Base-by-base conservation (phyloP, 2,113 vertebrate species). In the Leucopsar rothschildi region DNA sequence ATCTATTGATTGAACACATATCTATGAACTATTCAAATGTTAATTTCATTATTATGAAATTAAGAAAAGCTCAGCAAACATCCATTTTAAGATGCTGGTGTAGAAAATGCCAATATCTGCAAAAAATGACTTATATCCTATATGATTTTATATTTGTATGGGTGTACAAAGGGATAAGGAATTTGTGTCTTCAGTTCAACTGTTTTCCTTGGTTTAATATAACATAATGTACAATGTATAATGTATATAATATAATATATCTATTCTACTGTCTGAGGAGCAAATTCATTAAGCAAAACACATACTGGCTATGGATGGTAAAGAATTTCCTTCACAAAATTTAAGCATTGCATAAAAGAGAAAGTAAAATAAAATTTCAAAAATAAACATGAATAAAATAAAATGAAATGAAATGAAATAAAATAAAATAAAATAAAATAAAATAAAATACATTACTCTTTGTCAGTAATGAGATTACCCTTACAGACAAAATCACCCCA, bases 21-120 rank as follows among this genome's bases (percentile, higher is more conserved):
- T 33, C 64, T 83, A 49, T 45, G 44, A 86, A 68, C 40, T 64
- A 29, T 70, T 75, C 35, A 55, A 78, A 75, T 86, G 78, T 47
- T 93, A 64, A 81, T 93, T 84, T 75, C 31, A 65, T 93, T 89
- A 27, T 61, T 40, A 27, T 27, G 23, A 68, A 89, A 71, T 64
- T 53, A 82, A 53, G 53, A 83, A 52, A 84, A 86, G 23, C 28
- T 92, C 65, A 86, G 52, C 44, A 86, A 79, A 56, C 69, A 81
- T 75, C 83, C 37, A 33, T 90, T 81, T n/a, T 11, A 65, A 79
- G 52, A 59, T 1, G 5, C 19, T 60, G 37, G 11, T 53, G 59
- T 18, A 76, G 28, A 64, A 94, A 84, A 72, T 64, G 57, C 7
- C 53, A 72, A 25, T 90, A 94, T 10, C 24, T 93, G 52, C 2